phyloP scores from a whole-genome alignment of 2,797 vertebrate genomes.

The Lophura swinhoii region DNA sequence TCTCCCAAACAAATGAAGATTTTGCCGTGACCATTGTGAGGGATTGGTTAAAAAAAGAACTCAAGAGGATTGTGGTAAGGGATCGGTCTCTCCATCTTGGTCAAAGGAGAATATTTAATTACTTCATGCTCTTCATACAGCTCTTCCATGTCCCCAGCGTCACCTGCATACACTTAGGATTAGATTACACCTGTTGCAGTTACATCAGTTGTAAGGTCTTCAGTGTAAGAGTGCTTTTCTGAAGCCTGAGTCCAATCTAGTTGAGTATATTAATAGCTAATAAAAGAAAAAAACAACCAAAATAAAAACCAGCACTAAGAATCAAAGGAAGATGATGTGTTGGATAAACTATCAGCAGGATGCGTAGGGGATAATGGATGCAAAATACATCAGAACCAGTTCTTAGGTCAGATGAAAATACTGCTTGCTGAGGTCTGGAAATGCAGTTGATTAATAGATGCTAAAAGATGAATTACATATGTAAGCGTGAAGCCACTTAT shows the following conservation, averaged over 20 bases:
- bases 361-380: background rate
- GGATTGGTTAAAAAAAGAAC: background rate
- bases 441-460: background rate
- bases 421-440: background rate
- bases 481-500: background rate
- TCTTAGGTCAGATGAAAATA: background rate
- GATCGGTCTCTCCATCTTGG: background rate
- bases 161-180: fast-evolving
- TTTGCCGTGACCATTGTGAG: background rate
- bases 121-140: background rate
- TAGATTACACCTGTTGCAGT: background rate
- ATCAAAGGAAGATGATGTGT: background rate
- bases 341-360: background rate
- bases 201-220: background rate
- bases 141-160: background rate
- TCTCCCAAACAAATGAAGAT: background rate
- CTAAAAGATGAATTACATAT: background rate
- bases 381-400: background rate
- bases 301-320: background rate
- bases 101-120: background rate
- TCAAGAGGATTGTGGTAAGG: background rate
- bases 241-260: background rate
- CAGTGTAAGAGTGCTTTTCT: background rate
- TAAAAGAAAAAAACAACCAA: background rate
- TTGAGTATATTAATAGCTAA: background rate